Percentiles rank a stretch among this genome's conserved stretches.
Conservation (phyloP, 2,797 vertebrate genomes). For the Cirrhinus molitorella region DNA sequence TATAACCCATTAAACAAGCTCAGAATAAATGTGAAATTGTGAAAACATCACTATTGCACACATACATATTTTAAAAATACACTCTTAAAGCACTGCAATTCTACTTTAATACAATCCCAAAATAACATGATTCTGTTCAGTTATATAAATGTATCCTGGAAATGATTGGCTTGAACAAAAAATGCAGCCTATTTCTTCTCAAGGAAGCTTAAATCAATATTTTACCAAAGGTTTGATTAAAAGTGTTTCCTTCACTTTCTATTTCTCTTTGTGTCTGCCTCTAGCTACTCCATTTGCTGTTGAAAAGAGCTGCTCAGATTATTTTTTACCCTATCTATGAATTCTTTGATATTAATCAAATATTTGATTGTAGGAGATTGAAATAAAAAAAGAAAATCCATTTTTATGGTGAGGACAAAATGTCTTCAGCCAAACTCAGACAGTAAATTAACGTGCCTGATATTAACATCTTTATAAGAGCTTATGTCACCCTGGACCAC, state of each 20-base stretch:
- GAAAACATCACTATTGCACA: neutral
- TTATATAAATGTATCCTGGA: neutral
- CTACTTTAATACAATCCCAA: neutral
- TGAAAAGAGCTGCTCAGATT: constrained; percentile 13
- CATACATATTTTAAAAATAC: neutral
- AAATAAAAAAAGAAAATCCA: neutral
- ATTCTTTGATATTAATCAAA: constrained; percentile 30
- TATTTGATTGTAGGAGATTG: neutral
- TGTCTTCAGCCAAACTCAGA: neutral
- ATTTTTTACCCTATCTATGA: neutral
- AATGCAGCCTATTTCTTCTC: neutral
- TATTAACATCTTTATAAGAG: neutral
- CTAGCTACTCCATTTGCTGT: neutral
- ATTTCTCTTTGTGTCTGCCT: neutral
- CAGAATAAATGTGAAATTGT: neutral
- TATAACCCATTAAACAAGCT: neutral
- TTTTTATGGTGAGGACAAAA: neutral
- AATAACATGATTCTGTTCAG: neutral
- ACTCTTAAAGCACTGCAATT: neutral
- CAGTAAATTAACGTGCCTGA: neutral
- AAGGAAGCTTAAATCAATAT: constrained; percentile 26
- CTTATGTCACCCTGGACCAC: neutral
- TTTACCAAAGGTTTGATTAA: constrained; percentile 22
- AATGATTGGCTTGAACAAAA: constrained; percentile 3
- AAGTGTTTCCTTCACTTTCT: neutral